These are phyloP conservation scores for Crax fasciolata DNA, from an alignment of 2,797 vertebrate species.

Conservation along the genomic window DNA sequence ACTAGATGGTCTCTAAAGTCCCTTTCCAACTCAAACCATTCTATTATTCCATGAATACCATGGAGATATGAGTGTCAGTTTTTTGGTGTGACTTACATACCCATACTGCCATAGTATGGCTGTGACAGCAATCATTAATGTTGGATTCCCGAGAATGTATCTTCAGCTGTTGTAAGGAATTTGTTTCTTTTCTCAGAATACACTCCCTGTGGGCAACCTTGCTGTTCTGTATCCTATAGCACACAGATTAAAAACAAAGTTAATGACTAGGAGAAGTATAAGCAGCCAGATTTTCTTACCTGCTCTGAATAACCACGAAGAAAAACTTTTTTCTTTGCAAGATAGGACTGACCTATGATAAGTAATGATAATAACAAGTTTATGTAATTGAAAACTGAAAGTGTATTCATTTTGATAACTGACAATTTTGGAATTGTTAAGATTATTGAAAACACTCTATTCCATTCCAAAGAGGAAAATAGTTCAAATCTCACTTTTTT, in stretches of 20 bases:
- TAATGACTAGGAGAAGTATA: background rate
- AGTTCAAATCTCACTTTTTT: rapidly evolving
- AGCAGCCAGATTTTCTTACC: background rate
- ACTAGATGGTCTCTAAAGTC: background rate
- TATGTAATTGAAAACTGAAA: background rate
- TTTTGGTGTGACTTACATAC: background rate
- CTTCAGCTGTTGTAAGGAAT: background rate
- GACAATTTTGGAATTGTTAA: background rate
- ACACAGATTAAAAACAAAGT: background rate
- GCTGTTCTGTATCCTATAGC: background rate
- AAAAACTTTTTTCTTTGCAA: background rate
- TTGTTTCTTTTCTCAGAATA: background rate
- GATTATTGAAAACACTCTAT: background rate
- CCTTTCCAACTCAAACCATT: background rate
- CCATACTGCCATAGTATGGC: background rate
- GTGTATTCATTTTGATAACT: background rate
- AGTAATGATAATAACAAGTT: background rate
- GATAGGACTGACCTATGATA: rapidly evolving
- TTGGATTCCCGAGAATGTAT: background rate
- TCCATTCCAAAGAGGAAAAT: background rate
- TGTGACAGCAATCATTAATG: background rate
- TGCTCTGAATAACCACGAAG: background rate
- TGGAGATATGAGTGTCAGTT: background rate
- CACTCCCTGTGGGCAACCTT: background rate
- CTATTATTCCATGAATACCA: background rate